Evolutionary conservation across 2,797 vertebrate genomes (phyloP), one percentile per base, ranked within the genome.

Genomic region (Gobionotothen gibberifrons): DNA sequence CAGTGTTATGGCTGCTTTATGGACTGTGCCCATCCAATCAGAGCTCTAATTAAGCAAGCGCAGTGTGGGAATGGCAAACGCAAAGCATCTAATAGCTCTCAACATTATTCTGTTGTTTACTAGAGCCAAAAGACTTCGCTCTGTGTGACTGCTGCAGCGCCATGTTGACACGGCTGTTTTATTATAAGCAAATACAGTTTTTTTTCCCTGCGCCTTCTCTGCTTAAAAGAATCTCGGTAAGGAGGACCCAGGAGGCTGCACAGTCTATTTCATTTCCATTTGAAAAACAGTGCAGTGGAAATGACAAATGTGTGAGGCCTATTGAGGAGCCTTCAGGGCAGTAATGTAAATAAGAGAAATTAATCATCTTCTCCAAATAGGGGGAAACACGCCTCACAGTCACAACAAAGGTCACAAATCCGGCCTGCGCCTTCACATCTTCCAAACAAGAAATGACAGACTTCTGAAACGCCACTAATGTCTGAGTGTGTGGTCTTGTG

Each of bases 311-410:
- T 74, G 75, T 68, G 84, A 90, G 74, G 85, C 81, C 88, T 54
- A 68, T 85, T 75, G 81, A 89, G 78, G 78, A 87, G 84, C 87
- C 92, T 91, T 76, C 85, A 62, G 91, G 92, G 87, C 89, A 85
- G 83, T 83, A 92, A 93, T 92, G 92, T 90, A 93, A 94, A 94
- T 92, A 93, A 91, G 89, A 85, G 82, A 88, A 91, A 93, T 93
- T 90, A 93, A 93, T 93, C 92, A 93, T 92, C 90, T 82, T 75
- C 81, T 85, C 84, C 82, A 87, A 87, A 90, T 81, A 89, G 87
- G 81, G 79, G 86, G 81, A 76, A 87, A 87, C 69, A 64, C 76
- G 73, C 82, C 85, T 86, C 73, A 88, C 73, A 88, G 87, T 89
- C 90, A 85, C 88, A 87, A 87, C 86, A 93, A 91, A 92, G 93